A percentile compares a stretch with the other conserved stretches of the same genome.
These are phyloP conservation scores for Celastrina argiolus DNA, from an alignment of 2,888 invertebrate genomes.

Conservation along the genomic window DNA sequence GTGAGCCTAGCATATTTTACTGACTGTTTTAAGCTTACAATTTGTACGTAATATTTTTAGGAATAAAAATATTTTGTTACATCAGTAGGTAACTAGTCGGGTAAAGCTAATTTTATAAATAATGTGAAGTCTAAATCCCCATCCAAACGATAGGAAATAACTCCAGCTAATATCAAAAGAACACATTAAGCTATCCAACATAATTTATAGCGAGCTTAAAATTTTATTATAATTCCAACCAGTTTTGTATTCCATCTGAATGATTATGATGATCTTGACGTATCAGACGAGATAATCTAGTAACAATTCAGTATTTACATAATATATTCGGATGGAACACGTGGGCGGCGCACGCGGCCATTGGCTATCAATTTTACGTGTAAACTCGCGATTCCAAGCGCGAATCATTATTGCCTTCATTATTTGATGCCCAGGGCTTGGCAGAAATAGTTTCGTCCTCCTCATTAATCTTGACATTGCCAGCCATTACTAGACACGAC, in stretches of 20 bases:
- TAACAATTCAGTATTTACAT: slow-evolving; percentile 7
- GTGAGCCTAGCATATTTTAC: not conserved
- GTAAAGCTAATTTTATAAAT: not conserved
- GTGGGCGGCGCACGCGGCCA: slow-evolving; percentile 10
- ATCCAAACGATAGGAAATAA: not conserved
- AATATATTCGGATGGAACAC: not conserved
- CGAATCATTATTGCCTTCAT: not conserved
- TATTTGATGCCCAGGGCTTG: not conserved
- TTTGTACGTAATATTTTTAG: no score
- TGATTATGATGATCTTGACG: not conserved
- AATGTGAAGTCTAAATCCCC: not conserved
- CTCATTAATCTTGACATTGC: not conserved
- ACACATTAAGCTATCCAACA: not conserved
- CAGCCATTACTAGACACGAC: not conserved
- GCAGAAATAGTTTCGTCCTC: not conserved
- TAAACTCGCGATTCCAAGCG: slow-evolving; percentile 2
- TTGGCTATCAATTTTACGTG: not conserved
- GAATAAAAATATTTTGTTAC: no score
- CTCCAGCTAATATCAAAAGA: not conserved
- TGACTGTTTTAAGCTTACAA: not conserved
- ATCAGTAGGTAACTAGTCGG: not conserved
- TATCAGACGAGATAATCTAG: slow-evolving; percentile 3
- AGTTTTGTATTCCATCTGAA: not conserved
- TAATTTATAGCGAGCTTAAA: not conserved
- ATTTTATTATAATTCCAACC: not conserved